Conservation (phyloP, 2,888 invertebrate species). For the Gastracanthus pulcherrimus region DNA sequence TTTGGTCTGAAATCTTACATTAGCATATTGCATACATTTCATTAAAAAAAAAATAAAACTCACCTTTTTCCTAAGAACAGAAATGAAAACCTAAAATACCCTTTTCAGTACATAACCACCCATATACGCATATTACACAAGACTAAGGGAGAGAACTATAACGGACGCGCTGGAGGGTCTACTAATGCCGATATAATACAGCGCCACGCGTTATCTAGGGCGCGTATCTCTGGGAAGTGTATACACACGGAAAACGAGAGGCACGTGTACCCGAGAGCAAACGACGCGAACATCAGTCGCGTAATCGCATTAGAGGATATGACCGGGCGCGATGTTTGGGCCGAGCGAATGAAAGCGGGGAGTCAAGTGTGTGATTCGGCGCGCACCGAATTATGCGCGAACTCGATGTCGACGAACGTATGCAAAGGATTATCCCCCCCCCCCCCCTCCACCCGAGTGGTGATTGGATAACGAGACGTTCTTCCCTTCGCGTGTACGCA, state of each 20-base stretch:
- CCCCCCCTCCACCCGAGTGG: not conserved
- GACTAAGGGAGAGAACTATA: no score
- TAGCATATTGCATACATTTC: no score
- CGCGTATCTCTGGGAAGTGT: not conserved
- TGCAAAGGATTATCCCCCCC: not conserved
- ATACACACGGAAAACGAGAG: not conserved
- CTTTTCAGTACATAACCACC: no score
- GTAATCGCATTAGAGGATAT: slow-evolving; percentile 32
- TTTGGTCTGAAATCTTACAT: no score
- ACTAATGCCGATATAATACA: no score
- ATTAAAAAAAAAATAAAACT: no score
- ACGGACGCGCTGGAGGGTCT: no score
- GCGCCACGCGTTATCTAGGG: slow-evolving; percentile 2
- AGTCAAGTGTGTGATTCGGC: slow-evolving; percentile 30
- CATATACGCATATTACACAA: no score
- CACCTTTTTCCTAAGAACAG: no score
- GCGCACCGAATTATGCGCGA: not conserved
- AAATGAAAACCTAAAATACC: no score
- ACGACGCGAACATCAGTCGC: slow-evolving; percentile 2
- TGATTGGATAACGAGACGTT: slow-evolving; percentile 29
- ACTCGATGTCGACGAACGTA: not conserved
- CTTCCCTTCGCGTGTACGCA: not conserved
- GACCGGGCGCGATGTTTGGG: no score
- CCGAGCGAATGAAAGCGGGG: slow-evolving; percentile 1
- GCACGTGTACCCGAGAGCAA: not conserved